Percentiles rank a stretch among this genome's conserved stretches.
Conservation (phyloP, 2,888 invertebrate genomes). For the Harpagoxenus sublaevis region DNA sequence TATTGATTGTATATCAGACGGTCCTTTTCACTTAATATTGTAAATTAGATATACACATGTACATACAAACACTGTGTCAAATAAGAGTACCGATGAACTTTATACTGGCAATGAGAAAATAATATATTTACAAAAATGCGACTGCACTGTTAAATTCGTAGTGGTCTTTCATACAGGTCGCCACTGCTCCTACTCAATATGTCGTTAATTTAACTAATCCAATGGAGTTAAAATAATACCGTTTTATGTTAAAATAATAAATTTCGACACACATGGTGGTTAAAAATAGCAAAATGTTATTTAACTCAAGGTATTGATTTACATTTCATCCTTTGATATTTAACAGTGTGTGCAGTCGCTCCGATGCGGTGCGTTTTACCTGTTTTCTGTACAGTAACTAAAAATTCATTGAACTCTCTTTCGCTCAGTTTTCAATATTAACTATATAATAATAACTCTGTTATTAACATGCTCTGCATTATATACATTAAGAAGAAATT, state of each 20-base stretch:
- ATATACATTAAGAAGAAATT: slow-evolving; percentile 19
- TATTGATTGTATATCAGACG: too few species aligned
- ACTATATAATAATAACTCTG: background rate
- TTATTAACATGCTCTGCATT: background rate
- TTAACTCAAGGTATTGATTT: too few species aligned
- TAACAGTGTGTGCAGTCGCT: background rate
- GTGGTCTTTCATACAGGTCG: too few species aligned
- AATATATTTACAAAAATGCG: background rate
- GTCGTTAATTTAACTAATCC: too few species aligned
- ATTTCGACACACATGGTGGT: too few species aligned
- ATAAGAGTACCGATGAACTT: background rate
- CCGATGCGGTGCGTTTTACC: background rate
- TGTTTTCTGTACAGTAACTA: background rate
- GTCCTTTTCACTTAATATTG: too few species aligned
- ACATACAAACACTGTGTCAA: background rate
- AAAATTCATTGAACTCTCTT: background rate
- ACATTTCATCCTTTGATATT: too few species aligned
- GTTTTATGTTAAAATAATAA: too few species aligned
- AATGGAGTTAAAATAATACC: too few species aligned
- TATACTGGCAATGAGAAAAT: too few species aligned
- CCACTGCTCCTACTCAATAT: too few species aligned
- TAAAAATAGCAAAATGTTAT: too few species aligned
- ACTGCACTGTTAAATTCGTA: background rate
- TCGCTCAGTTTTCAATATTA: background rate
- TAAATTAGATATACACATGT: background rate